These are phyloP conservation scores for Labia minor DNA, from an alignment of 2,888 invertebrate genomes.

Conservation along the genomic window DNA sequence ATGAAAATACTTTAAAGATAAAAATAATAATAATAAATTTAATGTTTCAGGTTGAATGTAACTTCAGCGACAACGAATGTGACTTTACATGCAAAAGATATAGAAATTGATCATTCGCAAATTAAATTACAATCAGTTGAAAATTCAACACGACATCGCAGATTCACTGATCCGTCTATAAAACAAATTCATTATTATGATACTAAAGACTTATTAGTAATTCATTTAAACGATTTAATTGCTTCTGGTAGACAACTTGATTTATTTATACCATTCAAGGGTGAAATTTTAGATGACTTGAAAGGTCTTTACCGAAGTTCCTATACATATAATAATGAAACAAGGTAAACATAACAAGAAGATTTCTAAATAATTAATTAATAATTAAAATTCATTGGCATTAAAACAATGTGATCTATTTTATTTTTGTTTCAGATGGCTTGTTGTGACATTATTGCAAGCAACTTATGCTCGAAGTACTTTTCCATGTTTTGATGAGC, in stretches of 20 bases:
- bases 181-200: conserved; percentile 38
- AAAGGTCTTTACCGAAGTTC: conserved; percentile 27
- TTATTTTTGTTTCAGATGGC: conserved; percentile 27
- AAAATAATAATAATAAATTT: not conserved
- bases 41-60: conserved; percentile 39
- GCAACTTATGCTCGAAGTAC: conserved; percentile 33
- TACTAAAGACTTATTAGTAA: conserved; percentile 56
- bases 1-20: too few relatives aligned
- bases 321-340: conserved; percentile 23
- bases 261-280: conserved; percentile 21
- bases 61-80: conserved; percentile 43
- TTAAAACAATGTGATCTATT: too few relatives aligned
- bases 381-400: not conserved
- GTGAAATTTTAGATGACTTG: conserved; percentile 25
- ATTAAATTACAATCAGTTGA: not conserved
- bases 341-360: conserved; percentile 16
- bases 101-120: conserved; percentile 16
- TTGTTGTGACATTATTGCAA: conserved; percentile 38
- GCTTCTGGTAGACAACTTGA: conserved; percentile 18
- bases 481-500: conserved; percentile 38
- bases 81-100: conserved; percentile 19
- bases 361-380: not conserved
- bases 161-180: not conserved
- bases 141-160: not conserved
- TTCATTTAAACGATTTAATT: conserved; percentile 35